Conservation (phyloP, 2,888 invertebrate genomes). For the Mesorhabditis belari region DNA sequence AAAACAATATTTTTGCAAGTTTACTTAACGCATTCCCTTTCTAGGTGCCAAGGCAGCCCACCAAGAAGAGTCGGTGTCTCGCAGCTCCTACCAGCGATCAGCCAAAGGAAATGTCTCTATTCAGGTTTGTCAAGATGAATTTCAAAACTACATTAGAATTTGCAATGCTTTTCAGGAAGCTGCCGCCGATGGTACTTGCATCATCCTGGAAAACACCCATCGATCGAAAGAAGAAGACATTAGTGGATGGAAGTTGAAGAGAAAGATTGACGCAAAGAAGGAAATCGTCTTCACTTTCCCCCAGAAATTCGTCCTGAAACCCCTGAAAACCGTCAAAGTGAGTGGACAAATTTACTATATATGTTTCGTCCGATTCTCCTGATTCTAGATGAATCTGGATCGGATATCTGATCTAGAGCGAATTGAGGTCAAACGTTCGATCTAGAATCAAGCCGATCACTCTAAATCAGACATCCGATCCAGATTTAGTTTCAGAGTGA, state of each 20-base stretch:
- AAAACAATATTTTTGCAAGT: slow-evolving; percentile 13
- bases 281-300: slow-evolving; percentile 34
- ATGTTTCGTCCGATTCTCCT: too few relatives aligned
- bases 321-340: slow-evolving; percentile 32
- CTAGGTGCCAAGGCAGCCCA: slow-evolving; percentile 35
- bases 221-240: slow-evolving; percentile 49
- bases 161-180: slow-evolving; percentile 51
- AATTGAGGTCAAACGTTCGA: too few relatives aligned
- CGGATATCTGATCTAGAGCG: too few relatives aligned
- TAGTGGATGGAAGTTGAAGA: slow-evolving; percentile 52
- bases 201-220: slow-evolving; percentile 54
- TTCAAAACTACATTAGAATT: too few relatives aligned
- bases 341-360: too few relatives aligned
- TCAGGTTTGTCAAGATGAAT: slow-evolving; percentile 20
- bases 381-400: too few relatives aligned
- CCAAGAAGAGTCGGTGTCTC: slow-evolving; percentile 56
- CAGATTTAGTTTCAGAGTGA: too few relatives aligned
- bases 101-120: slow-evolving; percentile 57
- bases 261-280: slow-evolving; percentile 51
- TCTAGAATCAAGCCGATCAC: too few relatives aligned
- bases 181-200: slow-evolving; percentile 55
- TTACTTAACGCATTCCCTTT: background rate
- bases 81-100: slow-evolving; percentile 57
- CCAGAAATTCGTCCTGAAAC: slow-evolving; percentile 21
- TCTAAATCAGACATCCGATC: too few relatives aligned